Base-by-base conservation (phyloP, 2,888 invertebrate species). In the Lasioglossum lativentre region DNA sequence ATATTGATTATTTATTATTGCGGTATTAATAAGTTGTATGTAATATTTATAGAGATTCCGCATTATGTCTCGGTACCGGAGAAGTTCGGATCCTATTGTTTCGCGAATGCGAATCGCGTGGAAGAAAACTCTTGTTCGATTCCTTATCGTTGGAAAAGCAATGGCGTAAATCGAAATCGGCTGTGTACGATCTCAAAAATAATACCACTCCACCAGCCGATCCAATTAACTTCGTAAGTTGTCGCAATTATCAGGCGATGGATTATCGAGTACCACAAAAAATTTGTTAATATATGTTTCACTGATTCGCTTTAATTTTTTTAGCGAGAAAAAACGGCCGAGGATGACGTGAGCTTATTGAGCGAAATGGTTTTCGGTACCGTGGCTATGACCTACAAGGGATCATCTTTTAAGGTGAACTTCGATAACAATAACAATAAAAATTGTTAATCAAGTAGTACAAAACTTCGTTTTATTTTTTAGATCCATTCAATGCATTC, bases 291-390 rank as follows among this genome's bases (percentile, higher is more conserved):
- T 5, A 6, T 2, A 30, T 6, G 16, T 40, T 77, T 45, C 74
- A 38, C 71, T 16, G 4, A 59, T 38, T 42, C 40, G 4, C 3
- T 78, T 70, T 10, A 70, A n/a, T 78, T 74, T 82, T 87, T 82
- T 59, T n/a, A 92, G 91, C 79, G 71, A 23, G 86, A 87, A 63
- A 91, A 59, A 27, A 85, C 85, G 16, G 79, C 86, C 30, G 91
- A 91, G 52, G 93, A 94, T 73, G 98, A 98, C 94, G 97, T 97
- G 82, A 96, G 96, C 89, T 96, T 97, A 88, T 96, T 98, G 94
- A 98, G 98, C 90, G 99, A 99, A 96, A 98, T 99, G 98, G 97
- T 98, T 92, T 99, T 99, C 95, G 99, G 99, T 12, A 97, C 98
- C 2, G 97, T 98, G 76, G 98, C 98, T 2, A 97, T 99, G 97